Evolutionary conservation across 2,797 vertebrate genomes (phyloP).

Genomic region (Eleutherodactylus coqui): DNA sequence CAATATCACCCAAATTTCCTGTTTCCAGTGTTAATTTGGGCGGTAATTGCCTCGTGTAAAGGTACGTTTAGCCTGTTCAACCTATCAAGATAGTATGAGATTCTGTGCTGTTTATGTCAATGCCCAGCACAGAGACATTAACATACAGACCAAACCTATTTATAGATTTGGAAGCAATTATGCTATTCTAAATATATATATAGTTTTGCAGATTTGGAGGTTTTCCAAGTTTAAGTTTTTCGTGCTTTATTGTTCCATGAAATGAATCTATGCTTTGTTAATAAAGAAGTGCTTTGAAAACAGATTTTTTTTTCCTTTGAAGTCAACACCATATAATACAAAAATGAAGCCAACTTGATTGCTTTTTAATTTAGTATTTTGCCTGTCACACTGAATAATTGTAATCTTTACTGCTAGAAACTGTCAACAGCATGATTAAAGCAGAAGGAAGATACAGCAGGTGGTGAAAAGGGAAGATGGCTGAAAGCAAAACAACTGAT

Average conservation of each 20-base stretch:
- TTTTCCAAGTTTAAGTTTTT: background rate
- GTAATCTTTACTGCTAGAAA: slow-evolving; percentile 78
- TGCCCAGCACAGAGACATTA: background rate
- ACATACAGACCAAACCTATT: background rate
- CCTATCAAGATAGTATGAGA: background rate
- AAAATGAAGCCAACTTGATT: slow-evolving; percentile 66
- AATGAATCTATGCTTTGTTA: slow-evolving; percentile 60
- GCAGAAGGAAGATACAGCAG: slow-evolving; percentile 77
- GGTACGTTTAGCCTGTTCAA: no score
- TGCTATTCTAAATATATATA: background rate
- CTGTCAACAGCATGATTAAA: slow-evolving; percentile 73
- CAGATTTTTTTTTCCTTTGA: slow-evolving; percentile 61
- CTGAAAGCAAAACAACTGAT: slow-evolving; percentile 74
- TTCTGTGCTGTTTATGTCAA: background rate
- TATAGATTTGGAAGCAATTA: background rate
- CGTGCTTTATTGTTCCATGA: slow-evolving; percentile 46
- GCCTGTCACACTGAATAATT: slow-evolving; percentile 72
- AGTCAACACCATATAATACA: slow-evolving; percentile 63
- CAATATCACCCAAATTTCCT: no score
- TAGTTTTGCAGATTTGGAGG: background rate
- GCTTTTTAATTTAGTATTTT: slow-evolving; percentile 73
- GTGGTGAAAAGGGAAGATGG: slow-evolving; percentile 70
- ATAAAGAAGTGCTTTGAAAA: slow-evolving; percentile 64
- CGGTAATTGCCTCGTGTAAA: no score
- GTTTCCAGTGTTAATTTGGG: no score